Conservation (phyloP, 1,140 invertebrate genomes). For the Aphidius gifuensis region DNA sequence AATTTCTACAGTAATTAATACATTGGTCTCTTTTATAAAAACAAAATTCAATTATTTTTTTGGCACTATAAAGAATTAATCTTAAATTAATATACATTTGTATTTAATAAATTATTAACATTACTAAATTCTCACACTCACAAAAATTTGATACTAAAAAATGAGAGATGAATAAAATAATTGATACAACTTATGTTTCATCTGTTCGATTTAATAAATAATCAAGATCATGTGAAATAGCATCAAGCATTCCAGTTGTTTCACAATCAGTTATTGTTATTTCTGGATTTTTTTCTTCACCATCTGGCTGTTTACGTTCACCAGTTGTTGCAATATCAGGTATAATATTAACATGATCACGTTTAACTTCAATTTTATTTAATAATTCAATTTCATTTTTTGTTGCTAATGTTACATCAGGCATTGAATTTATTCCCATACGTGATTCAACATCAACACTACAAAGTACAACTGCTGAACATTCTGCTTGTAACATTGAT, state of each 20-base stretch:
- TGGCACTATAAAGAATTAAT: too few species aligned
- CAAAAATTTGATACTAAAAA: too few species aligned
- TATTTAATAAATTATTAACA: too few species aligned
- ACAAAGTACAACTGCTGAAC: constrained; percentile 41
- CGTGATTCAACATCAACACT: constrained; percentile 47
- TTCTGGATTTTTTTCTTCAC: constrained; percentile 47
- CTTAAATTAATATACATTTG: too few species aligned
- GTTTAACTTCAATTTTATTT: constrained; percentile 24
- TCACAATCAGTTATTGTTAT: constrained; percentile 38
- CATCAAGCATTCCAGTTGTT: constrained; percentile 62
- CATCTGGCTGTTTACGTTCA: constrained; percentile 49
- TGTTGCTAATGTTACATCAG: constrained; percentile 49
- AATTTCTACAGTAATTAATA: too few species aligned
- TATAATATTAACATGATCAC: constrained; percentile 38
- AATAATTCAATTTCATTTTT: constrained; percentile 27
- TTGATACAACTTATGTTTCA: constrained; percentile 25
- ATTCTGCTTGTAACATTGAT: constrained; percentile 23
- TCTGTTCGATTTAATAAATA: constrained; percentile 65
- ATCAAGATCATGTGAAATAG: constrained; percentile 72
- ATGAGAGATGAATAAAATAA: too few species aligned
- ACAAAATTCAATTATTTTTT: too few species aligned
- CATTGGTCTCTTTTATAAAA: too few species aligned
- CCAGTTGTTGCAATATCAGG: constrained; percentile 51
- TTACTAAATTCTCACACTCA: too few species aligned
- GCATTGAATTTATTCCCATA: constrained; percentile 39